Evolutionary conservation across 2,797 vertebrate genomes (phyloP).

Genomic region (Halcyon leucocephala): DNA sequence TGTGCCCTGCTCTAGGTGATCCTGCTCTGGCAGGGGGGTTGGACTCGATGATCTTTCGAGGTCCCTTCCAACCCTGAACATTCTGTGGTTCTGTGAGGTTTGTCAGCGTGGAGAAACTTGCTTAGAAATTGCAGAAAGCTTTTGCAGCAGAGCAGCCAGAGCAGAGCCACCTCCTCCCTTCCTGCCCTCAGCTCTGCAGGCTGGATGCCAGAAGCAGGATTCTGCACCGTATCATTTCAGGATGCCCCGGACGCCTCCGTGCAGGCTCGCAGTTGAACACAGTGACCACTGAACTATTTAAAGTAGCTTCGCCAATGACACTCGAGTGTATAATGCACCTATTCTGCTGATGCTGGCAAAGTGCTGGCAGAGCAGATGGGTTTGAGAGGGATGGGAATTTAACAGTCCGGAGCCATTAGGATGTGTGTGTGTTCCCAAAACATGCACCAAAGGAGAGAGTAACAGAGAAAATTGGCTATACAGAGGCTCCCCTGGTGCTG

Average conservation of each 20-base stretch:
- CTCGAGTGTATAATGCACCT: slow-evolving; percentile 15
- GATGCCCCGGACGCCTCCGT: background rate
- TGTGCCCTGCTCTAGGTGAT: too few species aligned
- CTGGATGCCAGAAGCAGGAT: background rate
- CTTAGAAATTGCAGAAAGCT: background rate
- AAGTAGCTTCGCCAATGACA: slow-evolving; percentile 10
- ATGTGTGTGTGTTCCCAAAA: background rate
- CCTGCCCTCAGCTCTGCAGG: background rate
- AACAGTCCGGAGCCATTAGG: rapidly evolving
- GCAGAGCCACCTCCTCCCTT: background rate
- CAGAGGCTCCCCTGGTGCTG: background rate
- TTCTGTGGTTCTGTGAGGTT: too few species aligned
- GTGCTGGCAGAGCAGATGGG: slow-evolving; percentile 21
- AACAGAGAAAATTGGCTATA: background rate
- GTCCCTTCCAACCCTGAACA: too few species aligned
- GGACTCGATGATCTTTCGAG: too few species aligned
- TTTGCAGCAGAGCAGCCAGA: background rate
- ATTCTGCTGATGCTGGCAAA: slow-evolving; percentile 60
- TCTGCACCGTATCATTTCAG: background rate
- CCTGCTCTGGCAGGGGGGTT: too few species aligned
- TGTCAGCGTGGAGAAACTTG: background rate
- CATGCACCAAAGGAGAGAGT: background rate
- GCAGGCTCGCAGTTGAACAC: slow-evolving; percentile 53
- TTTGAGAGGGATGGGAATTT: background rate
- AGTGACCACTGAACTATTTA: slow-evolving; percentile 64